Evolutionary conservation across 64 coral and sea anemone species (phyloP).

Genomic region (Anthopleura sola): DNA sequence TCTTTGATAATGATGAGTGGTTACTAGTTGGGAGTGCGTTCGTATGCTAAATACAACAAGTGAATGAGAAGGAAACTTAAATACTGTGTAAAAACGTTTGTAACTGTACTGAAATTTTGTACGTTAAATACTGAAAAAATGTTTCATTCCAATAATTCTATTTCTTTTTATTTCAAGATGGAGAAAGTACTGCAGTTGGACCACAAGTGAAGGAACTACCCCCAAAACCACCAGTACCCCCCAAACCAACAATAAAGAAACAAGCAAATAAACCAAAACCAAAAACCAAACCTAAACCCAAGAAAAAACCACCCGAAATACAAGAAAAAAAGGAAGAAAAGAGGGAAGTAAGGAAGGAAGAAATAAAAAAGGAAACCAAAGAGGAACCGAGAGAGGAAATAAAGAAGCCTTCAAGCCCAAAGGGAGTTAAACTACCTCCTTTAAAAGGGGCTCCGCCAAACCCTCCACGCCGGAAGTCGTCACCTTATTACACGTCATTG

Average conservation of each 20-base stretch:
- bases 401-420: neutral
- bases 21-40: too few species aligned
- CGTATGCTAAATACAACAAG: too few species aligned
- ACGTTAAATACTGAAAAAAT: too few species aligned
- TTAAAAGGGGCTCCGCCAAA: neutral
- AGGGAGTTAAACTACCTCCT: neutral
- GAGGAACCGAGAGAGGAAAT: neutral
- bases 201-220: neutral
- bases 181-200: slow-evolving; percentile 42
- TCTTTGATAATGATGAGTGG: too few species aligned
- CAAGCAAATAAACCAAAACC: neutral
- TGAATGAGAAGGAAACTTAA: too few species aligned
- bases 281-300: neutral
- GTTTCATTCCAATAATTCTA: too few species aligned
- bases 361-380: neutral
- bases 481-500: slow-evolving; percentile 10
- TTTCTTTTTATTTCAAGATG: slow-evolving; percentile 20
- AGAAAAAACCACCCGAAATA: neutral
- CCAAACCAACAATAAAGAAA: slow-evolving; percentile 10
- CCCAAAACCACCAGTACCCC: neutral
- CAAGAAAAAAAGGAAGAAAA: neutral
- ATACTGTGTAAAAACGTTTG: too few species aligned
- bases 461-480: neutral
- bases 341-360: neutral
- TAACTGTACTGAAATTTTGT: too few species aligned